phyloP scores from a whole-genome alignment of 2,113 vertebrate species.

The Podarcis cretensis region DNA sequence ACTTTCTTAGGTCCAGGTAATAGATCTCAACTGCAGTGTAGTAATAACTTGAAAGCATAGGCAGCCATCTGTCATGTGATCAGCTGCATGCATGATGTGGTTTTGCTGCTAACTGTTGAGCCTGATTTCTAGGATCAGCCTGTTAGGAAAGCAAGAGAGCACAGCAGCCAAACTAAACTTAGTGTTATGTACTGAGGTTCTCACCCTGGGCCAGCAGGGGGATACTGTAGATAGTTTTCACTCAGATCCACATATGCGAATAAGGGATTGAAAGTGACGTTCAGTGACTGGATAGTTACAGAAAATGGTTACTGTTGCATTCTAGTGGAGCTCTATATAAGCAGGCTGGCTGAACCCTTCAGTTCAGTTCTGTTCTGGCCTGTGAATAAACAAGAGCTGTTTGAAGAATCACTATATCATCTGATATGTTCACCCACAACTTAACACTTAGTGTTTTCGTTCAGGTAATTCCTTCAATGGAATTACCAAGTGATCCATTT shows the following conservation, averaged over 20 bases:
- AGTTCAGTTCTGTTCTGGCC: too few species aligned
- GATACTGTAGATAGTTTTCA: too few species aligned
- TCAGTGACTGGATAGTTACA: too few species aligned
- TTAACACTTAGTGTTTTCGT: not conserved
- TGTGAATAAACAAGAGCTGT: too few species aligned
- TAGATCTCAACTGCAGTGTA: not conserved
- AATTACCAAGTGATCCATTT: not conserved
- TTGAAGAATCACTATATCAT: too few species aligned
- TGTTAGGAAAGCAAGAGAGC: not conserved
- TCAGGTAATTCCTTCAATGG: not conserved
- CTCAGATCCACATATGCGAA: too few species aligned
- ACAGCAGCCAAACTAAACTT: not conserved
- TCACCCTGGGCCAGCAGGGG: too few species aligned
- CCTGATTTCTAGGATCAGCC: not conserved
- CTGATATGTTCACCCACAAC: too few species aligned
- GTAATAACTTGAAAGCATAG: not conserved
- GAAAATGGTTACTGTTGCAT: too few species aligned
- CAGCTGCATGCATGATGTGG: not conserved
- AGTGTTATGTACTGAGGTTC: not conserved
- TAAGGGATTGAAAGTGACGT: too few species aligned
- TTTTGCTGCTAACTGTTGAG: not conserved
- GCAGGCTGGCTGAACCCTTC: too few species aligned
- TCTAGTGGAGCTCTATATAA: too few species aligned
- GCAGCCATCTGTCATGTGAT: not conserved
- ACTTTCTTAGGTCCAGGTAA: not conserved